Conservation (phyloP, 1,140 invertebrate genomes). For the Trichonephila inaurata region DNA sequence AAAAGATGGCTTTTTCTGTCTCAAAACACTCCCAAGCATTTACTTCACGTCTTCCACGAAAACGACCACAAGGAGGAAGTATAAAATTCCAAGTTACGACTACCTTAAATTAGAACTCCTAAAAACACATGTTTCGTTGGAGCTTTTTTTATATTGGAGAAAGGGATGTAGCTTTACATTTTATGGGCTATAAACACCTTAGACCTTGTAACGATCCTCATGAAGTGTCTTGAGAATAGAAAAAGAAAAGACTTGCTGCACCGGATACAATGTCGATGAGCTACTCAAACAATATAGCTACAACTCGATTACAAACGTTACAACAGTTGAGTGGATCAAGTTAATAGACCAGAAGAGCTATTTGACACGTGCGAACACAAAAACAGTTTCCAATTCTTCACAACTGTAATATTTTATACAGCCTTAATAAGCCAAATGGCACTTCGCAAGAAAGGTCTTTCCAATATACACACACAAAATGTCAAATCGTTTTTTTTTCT, state of each 20-base stretch:
- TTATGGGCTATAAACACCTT: slow-evolving; percentile 52
- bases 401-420: too few species aligned
- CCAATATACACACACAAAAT: too few species aligned
- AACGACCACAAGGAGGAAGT: neutral
- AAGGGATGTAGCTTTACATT: neutral
- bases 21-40: neutral
- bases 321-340: neutral
- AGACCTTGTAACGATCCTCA: slow-evolving; percentile 23
- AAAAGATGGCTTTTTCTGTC: neutral
- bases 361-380: neutral
- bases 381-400: too few species aligned
- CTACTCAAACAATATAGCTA: neutral
- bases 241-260: neutral
- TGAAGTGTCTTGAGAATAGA: neutral
- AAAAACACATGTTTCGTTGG: slow-evolving; percentile 49
- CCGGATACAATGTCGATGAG: neutral
- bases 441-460: too few species aligned
- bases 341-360: neutral
- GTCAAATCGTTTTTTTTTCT: too few species aligned
- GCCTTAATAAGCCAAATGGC: too few species aligned
- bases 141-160: neutral
- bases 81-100: slow-evolving; percentile 57
- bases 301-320: neutral
- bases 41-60: neutral
- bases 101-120: slow-evolving; percentile 24